Evolutionary conservation across 2,888 invertebrate genomes (phyloP).

Genomic region (Scotopteryx bipunctaria): DNA sequence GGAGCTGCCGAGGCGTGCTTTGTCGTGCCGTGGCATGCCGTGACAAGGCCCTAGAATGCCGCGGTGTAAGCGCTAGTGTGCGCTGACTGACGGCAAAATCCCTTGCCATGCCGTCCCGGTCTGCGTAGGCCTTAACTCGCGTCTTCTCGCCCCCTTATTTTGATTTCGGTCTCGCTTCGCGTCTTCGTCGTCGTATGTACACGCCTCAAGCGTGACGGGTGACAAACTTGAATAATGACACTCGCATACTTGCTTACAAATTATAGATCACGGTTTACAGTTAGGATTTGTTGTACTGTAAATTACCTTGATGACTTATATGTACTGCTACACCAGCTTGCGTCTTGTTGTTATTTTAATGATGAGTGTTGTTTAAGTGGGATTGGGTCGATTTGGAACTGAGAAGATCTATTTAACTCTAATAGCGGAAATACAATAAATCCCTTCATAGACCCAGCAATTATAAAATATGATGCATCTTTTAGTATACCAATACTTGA

Average conservation of each 20-base stretch:
- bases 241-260: slow-evolving; percentile 26
- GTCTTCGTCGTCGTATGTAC: slow-evolving; percentile 34
- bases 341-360: neutral
- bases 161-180: slow-evolving; percentile 46
- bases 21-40: too few relatives aligned
- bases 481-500: too few relatives aligned
- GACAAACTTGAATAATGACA: slow-evolving; percentile 42
- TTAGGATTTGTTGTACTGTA: slow-evolving; percentile 32
- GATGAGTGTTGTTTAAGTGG: too few relatives aligned
- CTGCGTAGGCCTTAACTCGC: slow-evolving; percentile 27
- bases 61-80: neutral
- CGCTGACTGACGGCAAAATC: too few relatives aligned
- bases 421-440: too few relatives aligned
- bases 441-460: too few relatives aligned
- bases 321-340: slow-evolving; percentile 9
- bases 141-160: slow-evolving; percentile 46
- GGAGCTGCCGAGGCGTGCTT: too few relatives aligned
- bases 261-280: slow-evolving; percentile 29
- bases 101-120: too few relatives aligned
- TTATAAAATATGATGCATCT: too few relatives aligned
- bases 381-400: too few relatives aligned
- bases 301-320: slow-evolving; percentile 23
- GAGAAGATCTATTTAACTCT: too few relatives aligned
- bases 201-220: slow-evolving; percentile 54
- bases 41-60: too few relatives aligned